A percentile compares a stretch with the other conserved stretches of the same genome.
These are phyloP conservation scores for Drosophila hamatofila DNA, from an alignment of 2,888 invertebrate species.

Conservation along the genomic window DNA sequence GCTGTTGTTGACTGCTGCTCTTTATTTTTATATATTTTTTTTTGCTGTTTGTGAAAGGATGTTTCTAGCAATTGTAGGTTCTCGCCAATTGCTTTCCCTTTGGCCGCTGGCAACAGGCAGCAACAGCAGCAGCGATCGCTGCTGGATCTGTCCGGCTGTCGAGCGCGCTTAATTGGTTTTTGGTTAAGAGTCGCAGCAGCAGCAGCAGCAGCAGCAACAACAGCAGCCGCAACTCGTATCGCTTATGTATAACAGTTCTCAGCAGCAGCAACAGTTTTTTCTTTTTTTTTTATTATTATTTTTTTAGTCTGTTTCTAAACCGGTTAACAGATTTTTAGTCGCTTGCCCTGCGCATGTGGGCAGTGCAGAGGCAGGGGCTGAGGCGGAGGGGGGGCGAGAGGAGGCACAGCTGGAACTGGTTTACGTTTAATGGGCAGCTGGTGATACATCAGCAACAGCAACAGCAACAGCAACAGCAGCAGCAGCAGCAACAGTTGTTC, in stretches of 20 bases:
- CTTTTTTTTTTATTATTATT: neutral
- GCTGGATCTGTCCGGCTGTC: constrained; percentile 17
- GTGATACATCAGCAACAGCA: constrained; percentile 52
- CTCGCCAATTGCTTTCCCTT: constrained; percentile 41
- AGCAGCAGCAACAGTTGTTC: constrained; percentile 21
- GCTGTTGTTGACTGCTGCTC: neutral
- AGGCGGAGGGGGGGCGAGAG: too few species aligned
- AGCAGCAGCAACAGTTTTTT: constrained; percentile 20
- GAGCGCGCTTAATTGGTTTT: constrained; percentile 60
- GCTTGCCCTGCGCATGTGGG: constrained; percentile 31
- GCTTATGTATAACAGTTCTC: constrained; percentile 60
- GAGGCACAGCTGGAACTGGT: constrained; percentile 50
- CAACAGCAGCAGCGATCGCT: constrained; percentile 1
- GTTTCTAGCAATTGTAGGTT: constrained; percentile 17
- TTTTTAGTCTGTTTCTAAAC: constrained; percentile 62
- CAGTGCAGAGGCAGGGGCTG: neutral
- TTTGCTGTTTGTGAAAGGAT: constrained; percentile 45
- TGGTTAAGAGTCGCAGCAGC: constrained; percentile 32
- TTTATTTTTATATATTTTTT: too few species aligned
- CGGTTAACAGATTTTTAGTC: constrained; percentile 65
- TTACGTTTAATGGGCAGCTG: constrained; percentile 66
- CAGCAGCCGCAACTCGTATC: constrained; percentile 21
- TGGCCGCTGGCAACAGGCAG: constrained; percentile 24
- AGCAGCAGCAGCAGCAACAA: constrained; percentile 3
- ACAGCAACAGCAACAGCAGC: constrained; percentile 29